Base-by-base conservation (phyloP, 2,888 invertebrate genomes). In the Tenthredo livida region DNA sequence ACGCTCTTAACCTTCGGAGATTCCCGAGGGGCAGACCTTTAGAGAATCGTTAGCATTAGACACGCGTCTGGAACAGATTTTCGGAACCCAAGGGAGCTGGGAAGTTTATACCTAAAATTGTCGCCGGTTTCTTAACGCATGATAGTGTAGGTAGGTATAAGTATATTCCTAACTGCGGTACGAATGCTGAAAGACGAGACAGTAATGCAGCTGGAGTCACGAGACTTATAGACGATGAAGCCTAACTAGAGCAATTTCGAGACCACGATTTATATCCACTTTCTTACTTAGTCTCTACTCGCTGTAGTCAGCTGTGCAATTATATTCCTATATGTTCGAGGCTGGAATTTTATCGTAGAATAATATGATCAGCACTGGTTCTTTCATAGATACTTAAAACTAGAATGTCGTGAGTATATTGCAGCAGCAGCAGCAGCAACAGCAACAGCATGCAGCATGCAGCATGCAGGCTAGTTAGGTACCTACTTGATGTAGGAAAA, bases 31-130 rank as follows among this genome's bases (percentile, higher is more conserved):
- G 70, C 67, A 83, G 83, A 58, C 47, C 67, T 83, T 70, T 83
- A 9, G n/a, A 43, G 67, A 67, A 83, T 83, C 70, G 83, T 83
- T 83, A 83, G 84, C 85, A 84, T 85, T 75, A 85, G 85, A 75
- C 85, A 84, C 85, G 85, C 85, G 85, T 43, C 85, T 84, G 85
- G 73, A 84, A 84, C 40, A 73, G 83, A 67, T 85, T 85, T 61
- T 65, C 21, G 33, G 33, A 80, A 73, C 75, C 85, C 84, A 47
- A 7, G 83, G 83, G 67, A 80, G 7, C 37, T 40, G 7, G 37
- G 2, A 29, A 33, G 25, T 33, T 61, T 61, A 61, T 33, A 80
- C 80, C 80, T 80, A 61, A 80, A 80, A 80, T 61, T 40, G 40
- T 58, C 33, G 5, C 21, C 15, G 33, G 47, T 77, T 33, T 54